Conservation (phyloP, 2,113 vertebrate species). For the Thamnophis sirtalis region DNA sequence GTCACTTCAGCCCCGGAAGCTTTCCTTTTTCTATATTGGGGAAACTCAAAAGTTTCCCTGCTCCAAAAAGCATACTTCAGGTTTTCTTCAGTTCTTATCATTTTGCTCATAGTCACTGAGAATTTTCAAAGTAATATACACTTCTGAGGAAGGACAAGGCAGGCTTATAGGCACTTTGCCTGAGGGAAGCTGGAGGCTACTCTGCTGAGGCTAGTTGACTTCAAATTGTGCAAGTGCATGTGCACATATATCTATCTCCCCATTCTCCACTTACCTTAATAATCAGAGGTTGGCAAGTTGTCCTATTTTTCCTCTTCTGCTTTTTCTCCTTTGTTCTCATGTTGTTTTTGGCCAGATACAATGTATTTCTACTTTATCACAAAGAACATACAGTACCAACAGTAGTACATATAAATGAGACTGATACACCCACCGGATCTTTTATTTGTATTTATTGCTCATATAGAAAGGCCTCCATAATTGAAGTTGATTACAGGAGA, state of each 20-base stretch:
- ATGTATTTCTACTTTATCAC: not conserved
- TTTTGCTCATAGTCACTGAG: not conserved
- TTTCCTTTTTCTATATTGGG: not conserved
- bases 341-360: not conserved
- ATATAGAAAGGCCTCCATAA: not conserved
- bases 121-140: not conserved
- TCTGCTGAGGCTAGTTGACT: not conserved
- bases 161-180: constrained; percentile 1
- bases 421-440: not conserved
- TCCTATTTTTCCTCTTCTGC: not conserved
- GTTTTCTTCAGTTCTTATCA: not conserved
- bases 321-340: not conserved
- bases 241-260: not conserved
- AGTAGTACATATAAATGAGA: not conserved
- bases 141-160: not conserved
- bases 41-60: not conserved
- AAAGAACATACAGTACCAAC: not conserved
- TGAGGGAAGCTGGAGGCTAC: not conserved
- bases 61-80: not conserved
- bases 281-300: not conserved
- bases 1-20: not conserved
- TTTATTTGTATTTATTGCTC: not conserved
- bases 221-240: not conserved
- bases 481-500: not conserved
- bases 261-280: not conserved